phyloP scores from a whole-genome alignment of 2,888 invertebrate species.

The Nipponacmea schrenckii region DNA sequence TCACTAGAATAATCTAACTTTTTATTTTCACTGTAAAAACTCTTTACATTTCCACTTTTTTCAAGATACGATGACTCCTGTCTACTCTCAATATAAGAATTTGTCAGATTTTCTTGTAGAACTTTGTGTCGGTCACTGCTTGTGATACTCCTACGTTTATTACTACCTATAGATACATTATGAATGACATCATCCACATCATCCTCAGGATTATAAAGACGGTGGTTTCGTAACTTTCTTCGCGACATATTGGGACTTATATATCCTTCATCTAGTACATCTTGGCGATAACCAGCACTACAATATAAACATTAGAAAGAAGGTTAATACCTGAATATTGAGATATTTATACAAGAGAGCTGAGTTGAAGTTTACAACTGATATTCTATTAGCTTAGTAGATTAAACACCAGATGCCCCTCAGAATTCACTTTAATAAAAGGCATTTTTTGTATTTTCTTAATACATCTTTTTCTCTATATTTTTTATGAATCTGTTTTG shows the following conservation, averaged over 20 bases:
- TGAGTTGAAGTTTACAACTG: too few species aligned
- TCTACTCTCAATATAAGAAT: neutral
- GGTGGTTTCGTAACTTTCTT: neutral
- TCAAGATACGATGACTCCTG: neutral
- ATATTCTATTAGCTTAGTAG: neutral
- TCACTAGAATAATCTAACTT: neutral
- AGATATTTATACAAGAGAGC: neutral
- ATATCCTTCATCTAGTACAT: neutral
- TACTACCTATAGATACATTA: too few species aligned
- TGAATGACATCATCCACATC: too few species aligned
- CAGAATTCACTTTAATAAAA: neutral
- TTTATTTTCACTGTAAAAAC: neutral
- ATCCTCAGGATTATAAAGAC: too few species aligned
- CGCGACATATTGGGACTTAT: constrained; percentile 15
- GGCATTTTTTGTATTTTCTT: too few species aligned
- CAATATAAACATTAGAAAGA: neutral
- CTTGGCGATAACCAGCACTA: constrained; percentile 7
- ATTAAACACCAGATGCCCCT: neutral
- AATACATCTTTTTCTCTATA: too few species aligned
- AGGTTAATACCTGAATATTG: neutral
- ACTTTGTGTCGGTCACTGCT: too few species aligned
- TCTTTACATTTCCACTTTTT: neutral
- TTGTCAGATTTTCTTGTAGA: neutral
- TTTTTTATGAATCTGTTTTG: too few species aligned
- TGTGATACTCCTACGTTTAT: too few species aligned